Conservation (phyloP, 2,888 invertebrate genomes). For the Galerucella nymphaeae region DNA sequence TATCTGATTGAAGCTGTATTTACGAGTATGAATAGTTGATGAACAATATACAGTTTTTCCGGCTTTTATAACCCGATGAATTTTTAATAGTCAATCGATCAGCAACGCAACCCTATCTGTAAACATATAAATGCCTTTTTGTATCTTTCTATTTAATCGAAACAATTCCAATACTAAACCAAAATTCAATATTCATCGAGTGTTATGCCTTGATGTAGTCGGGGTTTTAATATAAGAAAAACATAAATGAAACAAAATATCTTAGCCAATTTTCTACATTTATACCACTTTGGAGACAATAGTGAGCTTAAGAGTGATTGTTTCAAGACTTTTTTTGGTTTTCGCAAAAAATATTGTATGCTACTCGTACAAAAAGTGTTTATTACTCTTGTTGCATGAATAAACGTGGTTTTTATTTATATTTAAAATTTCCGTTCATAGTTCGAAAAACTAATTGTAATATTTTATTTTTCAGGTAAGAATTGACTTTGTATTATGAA, state of each 20-base stretch:
- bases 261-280: background rate
- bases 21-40: background rate
- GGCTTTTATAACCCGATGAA: background rate
- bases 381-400: too few species aligned
- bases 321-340: background rate
- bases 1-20: background rate
- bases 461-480: background rate
- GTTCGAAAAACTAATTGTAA: too few species aligned
- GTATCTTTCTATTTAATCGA: too few species aligned
- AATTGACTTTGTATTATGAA: background rate
- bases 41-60: background rate
- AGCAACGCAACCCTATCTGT: background rate
- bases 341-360: too few species aligned
- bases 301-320: background rate
- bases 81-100: background rate
- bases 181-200: too few species aligned
- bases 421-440: too few species aligned
- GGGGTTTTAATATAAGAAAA: constrained; percentile 1
- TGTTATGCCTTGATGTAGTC: too few species aligned
- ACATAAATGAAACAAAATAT: background rate
- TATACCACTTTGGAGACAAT: background rate
- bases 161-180: too few species aligned
- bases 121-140: background rate
- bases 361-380: too few species aligned
- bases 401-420: background rate